Conservation (phyloP, 2,888 invertebrate genomes). For the Mythimna ferrago region DNA sequence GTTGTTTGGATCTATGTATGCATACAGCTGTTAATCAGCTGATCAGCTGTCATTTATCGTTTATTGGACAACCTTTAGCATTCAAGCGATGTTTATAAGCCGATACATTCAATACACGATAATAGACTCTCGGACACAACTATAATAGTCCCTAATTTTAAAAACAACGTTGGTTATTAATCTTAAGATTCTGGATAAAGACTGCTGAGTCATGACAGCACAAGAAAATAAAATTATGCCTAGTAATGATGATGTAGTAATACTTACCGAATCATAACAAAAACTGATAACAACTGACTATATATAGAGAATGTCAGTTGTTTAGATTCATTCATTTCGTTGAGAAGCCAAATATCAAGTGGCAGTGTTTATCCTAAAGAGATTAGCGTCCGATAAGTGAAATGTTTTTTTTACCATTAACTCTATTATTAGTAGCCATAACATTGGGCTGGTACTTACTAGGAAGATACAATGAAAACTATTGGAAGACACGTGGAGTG, state of each 20-base stretch:
- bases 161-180: background rate
- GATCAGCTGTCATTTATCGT: too few species aligned
- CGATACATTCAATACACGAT: background rate
- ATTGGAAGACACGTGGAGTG: constrained; percentile 73
- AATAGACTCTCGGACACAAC: background rate
- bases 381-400: background rate
- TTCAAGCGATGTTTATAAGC: too few species aligned
- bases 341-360: background rate
- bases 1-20: too few species aligned
- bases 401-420: constrained; percentile 44
- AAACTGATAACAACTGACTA: constrained; percentile 26
- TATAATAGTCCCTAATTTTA: background rate
- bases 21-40: too few species aligned
- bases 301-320: constrained; percentile 9
- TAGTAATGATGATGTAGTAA: constrained; percentile 7
- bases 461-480: constrained; percentile 68
- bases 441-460: constrained; percentile 27
- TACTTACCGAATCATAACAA: background rate
- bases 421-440: constrained; percentile 14
- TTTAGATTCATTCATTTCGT: constrained; percentile 10
- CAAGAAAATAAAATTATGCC: constrained; percentile 3
- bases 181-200: constrained; percentile 4
- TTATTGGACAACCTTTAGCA: too few species aligned
- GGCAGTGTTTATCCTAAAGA: constrained; percentile 2
- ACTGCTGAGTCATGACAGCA: constrained; percentile 16